A percentile compares a stretch with the other conserved stretches of the same genome.
Evolutionary conservation across 2,888 invertebrate species (phyloP).

Genomic region (Lottia scabra): DNA sequence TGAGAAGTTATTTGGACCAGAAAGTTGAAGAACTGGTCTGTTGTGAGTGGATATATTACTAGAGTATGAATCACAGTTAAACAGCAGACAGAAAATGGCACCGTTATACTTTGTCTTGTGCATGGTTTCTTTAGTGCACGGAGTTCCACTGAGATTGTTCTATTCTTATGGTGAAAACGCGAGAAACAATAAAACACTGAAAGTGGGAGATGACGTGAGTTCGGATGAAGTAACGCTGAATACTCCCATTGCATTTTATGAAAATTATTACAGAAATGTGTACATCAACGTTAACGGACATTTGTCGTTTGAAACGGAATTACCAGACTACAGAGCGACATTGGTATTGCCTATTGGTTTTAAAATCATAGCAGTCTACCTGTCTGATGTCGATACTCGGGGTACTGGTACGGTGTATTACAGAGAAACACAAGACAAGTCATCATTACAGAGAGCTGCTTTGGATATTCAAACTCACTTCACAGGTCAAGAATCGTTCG

Average conservation of each 20-base stretch:
- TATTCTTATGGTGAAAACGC: conserved; percentile 73
- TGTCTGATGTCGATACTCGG: conserved; percentile 89
- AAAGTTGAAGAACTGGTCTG: no score
- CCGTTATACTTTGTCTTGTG: not conserved
- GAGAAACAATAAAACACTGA: conserved; percentile 72
- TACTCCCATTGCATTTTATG: conserved; percentile 85
- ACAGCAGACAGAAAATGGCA: not conserved
- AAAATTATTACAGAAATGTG: conserved; percentile 79
- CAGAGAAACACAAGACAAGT: conserved; percentile 63
- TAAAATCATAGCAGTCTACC: conserved; percentile 89
- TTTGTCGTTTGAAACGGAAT: conserved; percentile 88
- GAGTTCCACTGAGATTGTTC: conserved; percentile 41
- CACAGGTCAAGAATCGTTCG: conserved; percentile 79
- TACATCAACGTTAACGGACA: conserved; percentile 93
- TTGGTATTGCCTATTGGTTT: conserved; percentile 77
- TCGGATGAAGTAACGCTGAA: conserved; percentile 77
- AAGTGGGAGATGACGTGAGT: conserved; percentile 75
- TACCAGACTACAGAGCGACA: conserved; percentile 86
- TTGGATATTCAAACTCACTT: conserved; percentile 81
- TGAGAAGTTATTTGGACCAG: no score
- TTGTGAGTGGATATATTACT: no score
- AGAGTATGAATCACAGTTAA: no score
- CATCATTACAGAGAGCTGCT: conserved; percentile 73
- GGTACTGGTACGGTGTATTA: conserved; percentile 81
- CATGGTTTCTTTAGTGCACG: conserved; percentile 11